Evolutionary conservation across 2,888 invertebrate genomes (phyloP).

Genomic region (Aspidiotus destructor): DNA sequence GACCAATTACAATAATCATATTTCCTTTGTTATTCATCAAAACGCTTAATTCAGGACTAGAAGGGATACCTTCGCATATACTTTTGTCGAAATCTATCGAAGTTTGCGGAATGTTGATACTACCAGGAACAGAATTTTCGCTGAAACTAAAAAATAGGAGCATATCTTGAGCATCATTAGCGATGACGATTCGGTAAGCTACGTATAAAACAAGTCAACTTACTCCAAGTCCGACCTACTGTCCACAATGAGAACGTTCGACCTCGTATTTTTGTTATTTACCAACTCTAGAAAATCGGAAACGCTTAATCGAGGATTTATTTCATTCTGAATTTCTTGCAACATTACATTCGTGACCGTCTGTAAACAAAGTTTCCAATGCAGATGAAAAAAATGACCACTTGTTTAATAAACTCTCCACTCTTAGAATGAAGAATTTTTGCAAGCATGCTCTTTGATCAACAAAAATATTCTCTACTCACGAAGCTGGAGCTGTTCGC

Average conservation of each 20-base stretch:
- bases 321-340: constrained; percentile 56
- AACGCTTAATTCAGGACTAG: constrained; percentile 50
- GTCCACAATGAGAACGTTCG: constrained; percentile 56
- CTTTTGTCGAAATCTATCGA: constrained; percentile 58
- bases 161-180: background rate
- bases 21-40: constrained; percentile 53
- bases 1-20: constrained; percentile 68
- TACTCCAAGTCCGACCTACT: constrained; percentile 56
- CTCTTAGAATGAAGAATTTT: background rate
- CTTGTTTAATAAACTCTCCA: background rate
- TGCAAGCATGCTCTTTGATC: background rate
- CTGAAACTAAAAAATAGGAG: constrained; percentile 52
- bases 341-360: constrained; percentile 1
- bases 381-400: background rate
- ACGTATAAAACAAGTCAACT: background rate
- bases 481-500: constrained; percentile 37
- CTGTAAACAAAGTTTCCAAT: background rate
- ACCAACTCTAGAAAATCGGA: constrained; percentile 70
- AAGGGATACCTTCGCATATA: constrained; percentile 56
- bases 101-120: constrained; percentile 81
- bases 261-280: constrained; percentile 44
- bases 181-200: constrained; percentile 23
- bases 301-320: constrained; percentile 73
- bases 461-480: background rate
- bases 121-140: constrained; percentile 66